A percentile compares a stretch with the other conserved stretches of the same genome.
Evolutionary conservation across 2,888 invertebrate species (phyloP).

Genomic region (Ctena decussata): DNA sequence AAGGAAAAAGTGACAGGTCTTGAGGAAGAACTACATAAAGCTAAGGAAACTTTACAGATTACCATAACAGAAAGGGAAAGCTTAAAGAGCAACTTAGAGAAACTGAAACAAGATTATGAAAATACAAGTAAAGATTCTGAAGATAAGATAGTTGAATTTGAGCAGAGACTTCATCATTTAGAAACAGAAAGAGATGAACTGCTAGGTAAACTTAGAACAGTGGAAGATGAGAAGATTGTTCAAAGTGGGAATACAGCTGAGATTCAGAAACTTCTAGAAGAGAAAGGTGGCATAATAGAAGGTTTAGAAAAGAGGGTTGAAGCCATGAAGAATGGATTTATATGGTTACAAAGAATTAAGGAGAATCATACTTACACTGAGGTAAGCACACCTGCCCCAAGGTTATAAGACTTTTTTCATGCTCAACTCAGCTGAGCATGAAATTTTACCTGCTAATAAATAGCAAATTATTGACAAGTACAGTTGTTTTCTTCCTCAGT

Average conservation of each 20-base stretch:
- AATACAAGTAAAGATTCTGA: background rate
- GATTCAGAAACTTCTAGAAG: background rate
- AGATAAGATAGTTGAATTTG: background rate
- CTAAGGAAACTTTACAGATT: conserved; percentile 48
- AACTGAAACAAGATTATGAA: background rate
- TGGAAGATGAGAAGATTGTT: background rate
- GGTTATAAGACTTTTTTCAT: too few species aligned
- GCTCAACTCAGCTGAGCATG: too few species aligned
- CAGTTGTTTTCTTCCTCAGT: too few species aligned
- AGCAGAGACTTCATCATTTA: conserved; percentile 2
- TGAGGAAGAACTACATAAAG: conserved; percentile 47
- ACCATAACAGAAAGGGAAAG: conserved; percentile 41
- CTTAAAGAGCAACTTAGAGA: conserved; percentile 8
- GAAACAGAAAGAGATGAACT: conserved; percentile 35
- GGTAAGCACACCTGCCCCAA: conserved; percentile 42
- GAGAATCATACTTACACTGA: conserved; percentile 38
- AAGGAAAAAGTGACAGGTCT: conserved; percentile 39
- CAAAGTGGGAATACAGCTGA: background rate
- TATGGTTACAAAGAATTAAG: conserved; percentile 50
- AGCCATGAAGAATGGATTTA: conserved; percentile 45
- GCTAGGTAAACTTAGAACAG: background rate
- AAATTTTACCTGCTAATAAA: too few species aligned
- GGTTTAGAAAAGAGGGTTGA: conserved; percentile 46
- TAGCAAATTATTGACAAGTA: too few species aligned
- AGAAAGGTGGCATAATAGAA: background rate